A percentile compares a stretch with the other conserved stretches of the same genome.
Evolutionary conservation across 2,888 invertebrate species (phyloP).

Genomic region (Germaria angustata): DNA sequence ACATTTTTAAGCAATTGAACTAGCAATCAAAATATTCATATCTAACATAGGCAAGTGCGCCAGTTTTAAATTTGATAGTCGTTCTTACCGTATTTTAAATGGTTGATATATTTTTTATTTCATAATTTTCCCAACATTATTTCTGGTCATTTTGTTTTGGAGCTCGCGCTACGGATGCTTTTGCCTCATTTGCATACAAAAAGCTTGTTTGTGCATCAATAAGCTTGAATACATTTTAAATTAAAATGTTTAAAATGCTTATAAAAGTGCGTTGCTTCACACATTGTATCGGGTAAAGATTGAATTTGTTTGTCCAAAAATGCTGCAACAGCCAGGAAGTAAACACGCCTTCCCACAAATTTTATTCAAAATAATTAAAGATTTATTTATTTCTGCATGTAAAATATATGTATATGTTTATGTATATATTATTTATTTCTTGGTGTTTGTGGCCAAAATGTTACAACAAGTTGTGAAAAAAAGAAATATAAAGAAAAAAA

Average conservation of each 20-base stretch:
- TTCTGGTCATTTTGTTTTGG: too few relatives aligned
- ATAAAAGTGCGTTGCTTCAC: slow-evolving; percentile 8
- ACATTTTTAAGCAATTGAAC: too few relatives aligned
- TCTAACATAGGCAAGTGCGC: too few relatives aligned
- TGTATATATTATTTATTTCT: too few relatives aligned
- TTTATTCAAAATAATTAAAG: slow-evolving; percentile 26
- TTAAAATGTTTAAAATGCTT: background rate
- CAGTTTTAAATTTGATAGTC: too few relatives aligned
- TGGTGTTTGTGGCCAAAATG: slow-evolving; percentile 48
- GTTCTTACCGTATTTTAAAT: too few relatives aligned
- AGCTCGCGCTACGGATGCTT: background rate
- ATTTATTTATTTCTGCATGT: slow-evolving; percentile 28
- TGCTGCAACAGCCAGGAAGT: slow-evolving; percentile 62
- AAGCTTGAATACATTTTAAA: background rate
- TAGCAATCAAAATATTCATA: too few relatives aligned
- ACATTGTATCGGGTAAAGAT: slow-evolving; percentile 10
- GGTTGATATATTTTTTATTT: too few relatives aligned
- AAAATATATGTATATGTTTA: too few relatives aligned
- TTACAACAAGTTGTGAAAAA: too few relatives aligned
- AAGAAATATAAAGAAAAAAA: slow-evolving; percentile 14
- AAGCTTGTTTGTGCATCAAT: slow-evolving; percentile 1
- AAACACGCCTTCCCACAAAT: slow-evolving; percentile 52
- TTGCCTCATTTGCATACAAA: slow-evolving; percentile 6
- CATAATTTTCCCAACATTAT: too few relatives aligned
- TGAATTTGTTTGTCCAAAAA: slow-evolving; percentile 1